Conservation (phyloP, 2,888 invertebrate genomes). For the Amiota communis region DNA sequence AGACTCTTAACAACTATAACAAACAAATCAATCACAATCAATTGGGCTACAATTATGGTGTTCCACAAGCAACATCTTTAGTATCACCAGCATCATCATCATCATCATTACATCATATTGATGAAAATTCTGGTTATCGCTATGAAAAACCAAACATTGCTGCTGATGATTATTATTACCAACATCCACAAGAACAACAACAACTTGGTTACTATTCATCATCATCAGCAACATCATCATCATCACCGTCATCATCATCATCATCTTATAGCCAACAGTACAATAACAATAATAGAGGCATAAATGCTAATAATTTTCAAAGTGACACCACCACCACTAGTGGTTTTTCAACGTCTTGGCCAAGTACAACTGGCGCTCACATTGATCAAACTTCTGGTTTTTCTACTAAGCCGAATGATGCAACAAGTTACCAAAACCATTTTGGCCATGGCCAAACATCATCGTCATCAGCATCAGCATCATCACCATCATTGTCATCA, state of each 20-base stretch:
- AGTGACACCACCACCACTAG: not conserved
- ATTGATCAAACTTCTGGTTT: slow-evolving; percentile 16
- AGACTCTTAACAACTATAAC: not conserved
- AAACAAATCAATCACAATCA: not conserved
- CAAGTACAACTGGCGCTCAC: slow-evolving; percentile 16
- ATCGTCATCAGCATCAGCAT: not conserved
- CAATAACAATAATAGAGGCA: slow-evolving; percentile 6
- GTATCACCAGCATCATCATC: no score
- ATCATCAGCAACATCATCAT: not conserved
- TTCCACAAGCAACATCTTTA: not conserved
- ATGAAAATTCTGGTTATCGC: not conserved
- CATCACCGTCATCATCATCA: not conserved
- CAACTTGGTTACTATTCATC: slow-evolving; percentile 4
- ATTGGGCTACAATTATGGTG: not conserved
- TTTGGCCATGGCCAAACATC: not conserved
- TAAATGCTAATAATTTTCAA: not conserved
- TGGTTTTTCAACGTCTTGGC: slow-evolving; percentile 6
- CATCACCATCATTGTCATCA: not conserved
- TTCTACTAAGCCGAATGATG: slow-evolving; percentile 2
- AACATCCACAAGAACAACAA: no score
- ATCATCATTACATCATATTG: no score
- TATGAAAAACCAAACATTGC: not conserved
- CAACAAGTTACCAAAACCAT: slow-evolving; percentile 1
- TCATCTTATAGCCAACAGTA: not conserved
- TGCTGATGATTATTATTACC: not conserved